Evolutionary conservation across 2,113 vertebrate species (phyloP).

Genomic region (Tympanuchus pallidicinctus): DNA sequence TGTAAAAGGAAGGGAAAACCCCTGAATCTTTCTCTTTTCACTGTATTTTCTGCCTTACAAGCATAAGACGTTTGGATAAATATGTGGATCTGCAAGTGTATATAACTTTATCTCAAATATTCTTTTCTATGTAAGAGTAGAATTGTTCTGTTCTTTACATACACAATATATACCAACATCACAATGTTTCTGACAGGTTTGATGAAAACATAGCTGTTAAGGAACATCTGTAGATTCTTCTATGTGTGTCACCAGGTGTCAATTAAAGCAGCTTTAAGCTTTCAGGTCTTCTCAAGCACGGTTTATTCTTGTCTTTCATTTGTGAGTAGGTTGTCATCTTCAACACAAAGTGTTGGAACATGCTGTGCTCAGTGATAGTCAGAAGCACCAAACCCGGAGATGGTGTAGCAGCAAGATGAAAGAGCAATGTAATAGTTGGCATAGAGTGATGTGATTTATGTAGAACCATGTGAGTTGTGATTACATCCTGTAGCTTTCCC

Average conservation of each 20-base stretch:
- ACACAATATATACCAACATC: background rate
- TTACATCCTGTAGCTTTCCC: background rate
- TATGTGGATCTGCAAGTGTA: fast-evolving
- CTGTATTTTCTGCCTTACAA: background rate
- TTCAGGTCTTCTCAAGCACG: background rate
- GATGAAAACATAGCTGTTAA: background rate
- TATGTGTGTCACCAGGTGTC: background rate
- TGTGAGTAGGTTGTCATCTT: background rate
- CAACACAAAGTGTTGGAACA: background rate
- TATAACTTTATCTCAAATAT: background rate
- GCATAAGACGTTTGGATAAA: background rate
- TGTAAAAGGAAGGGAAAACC: background rate
- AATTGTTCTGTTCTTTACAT: background rate
- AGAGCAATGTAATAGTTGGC: background rate
- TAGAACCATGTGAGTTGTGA: background rate
- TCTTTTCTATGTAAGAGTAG: background rate
- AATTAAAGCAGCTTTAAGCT: background rate
- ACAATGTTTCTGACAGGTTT: background rate
- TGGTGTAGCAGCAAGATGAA: background rate
- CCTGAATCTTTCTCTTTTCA: background rate
- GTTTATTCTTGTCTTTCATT: background rate
- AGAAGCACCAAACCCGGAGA: background rate
- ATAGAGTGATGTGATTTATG: background rate
- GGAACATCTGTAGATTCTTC: background rate
- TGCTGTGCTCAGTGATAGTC: background rate